Evolutionary conservation across 2,888 invertebrate species (phyloP).

Genomic region (Perizoma affinitatum): DNA sequence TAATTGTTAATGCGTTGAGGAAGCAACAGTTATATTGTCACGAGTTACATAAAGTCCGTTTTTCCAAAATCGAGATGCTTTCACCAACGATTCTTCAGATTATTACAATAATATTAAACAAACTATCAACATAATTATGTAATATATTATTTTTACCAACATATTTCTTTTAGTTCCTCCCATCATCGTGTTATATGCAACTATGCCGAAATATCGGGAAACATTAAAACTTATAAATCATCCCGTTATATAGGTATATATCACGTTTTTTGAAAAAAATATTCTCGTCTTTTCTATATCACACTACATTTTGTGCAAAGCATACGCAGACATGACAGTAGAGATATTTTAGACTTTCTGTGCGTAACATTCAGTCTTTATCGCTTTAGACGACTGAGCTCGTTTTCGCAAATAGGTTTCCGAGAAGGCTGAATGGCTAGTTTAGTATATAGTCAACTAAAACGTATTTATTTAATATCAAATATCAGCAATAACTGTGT

Average conservation of each 20-base stretch:
- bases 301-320: background rate
- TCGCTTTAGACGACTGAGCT: constrained; percentile 14
- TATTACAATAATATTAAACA: too few species aligned
- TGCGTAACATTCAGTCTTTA: constrained; percentile 12
- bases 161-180: too few species aligned
- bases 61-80: too few species aligned
- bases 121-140: too few species aligned
- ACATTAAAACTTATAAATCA: too few species aligned
- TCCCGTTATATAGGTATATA: background rate
- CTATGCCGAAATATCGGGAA: too few species aligned
- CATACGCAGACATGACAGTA: constrained; percentile 1
- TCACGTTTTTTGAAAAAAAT: too few species aligned
- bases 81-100: too few species aligned
- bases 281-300: background rate
- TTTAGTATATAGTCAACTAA: background rate
- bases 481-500: constrained; percentile 39
- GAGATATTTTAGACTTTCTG: constrained; percentile 11
- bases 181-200: too few species aligned
- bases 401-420: constrained; percentile 23
- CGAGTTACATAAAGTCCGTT: too few species aligned
- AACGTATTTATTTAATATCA: constrained; percentile 25
- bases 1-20: constrained; percentile 19
- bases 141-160: too few species aligned
- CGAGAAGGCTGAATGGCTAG: constrained; percentile 19
- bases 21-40: constrained; percentile 10